Conservation (phyloP, 2,797 vertebrate genomes). For the Oreonectes daqikongensis region DNA sequence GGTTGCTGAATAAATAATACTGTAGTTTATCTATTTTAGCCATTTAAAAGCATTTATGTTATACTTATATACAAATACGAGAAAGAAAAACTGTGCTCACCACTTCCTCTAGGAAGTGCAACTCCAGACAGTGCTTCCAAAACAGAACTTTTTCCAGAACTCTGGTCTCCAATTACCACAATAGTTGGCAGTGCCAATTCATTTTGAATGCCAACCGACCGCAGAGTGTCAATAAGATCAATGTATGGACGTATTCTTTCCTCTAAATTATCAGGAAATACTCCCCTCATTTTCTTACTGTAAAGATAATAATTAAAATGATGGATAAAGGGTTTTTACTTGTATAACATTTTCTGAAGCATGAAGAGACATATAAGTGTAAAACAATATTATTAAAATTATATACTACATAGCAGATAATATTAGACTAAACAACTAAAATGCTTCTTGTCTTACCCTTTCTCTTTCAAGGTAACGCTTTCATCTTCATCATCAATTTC, state of each 20-base stretch:
- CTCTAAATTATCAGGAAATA: slow-evolving; percentile 63
- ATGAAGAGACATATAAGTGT: background rate
- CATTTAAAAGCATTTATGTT: background rate
- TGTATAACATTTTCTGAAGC: background rate
- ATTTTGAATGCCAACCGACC: slow-evolving; percentile 73
- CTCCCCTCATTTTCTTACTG: slow-evolving; percentile 7
- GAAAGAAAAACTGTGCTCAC: slow-evolving; percentile 5
- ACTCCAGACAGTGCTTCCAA: slow-evolving; percentile 80
- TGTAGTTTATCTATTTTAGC: too few species aligned
- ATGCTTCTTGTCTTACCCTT: background rate
- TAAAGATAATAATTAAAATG: background rate
- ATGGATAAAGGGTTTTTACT: background rate
- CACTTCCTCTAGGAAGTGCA: slow-evolving; percentile 66
- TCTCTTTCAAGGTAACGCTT: background rate
- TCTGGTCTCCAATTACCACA: slow-evolving; percentile 79
- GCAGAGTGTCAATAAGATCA: slow-evolving; percentile 74
- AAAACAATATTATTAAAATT: background rate
- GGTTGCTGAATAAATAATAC: too few species aligned
- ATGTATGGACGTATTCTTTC: slow-evolving; percentile 73
- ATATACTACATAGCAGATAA: too few species aligned
- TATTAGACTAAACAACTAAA: background rate
- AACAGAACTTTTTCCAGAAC: slow-evolving; percentile 81
- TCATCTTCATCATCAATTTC: background rate
- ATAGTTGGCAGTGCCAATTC: slow-evolving; percentile 74
- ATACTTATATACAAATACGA: background rate